Percentiles rank a stretch among this genome's conserved stretches.
phyloP scores from a whole-genome alignment of 2,888 invertebrate species.

The Disparrhopalites patrizii region DNA sequence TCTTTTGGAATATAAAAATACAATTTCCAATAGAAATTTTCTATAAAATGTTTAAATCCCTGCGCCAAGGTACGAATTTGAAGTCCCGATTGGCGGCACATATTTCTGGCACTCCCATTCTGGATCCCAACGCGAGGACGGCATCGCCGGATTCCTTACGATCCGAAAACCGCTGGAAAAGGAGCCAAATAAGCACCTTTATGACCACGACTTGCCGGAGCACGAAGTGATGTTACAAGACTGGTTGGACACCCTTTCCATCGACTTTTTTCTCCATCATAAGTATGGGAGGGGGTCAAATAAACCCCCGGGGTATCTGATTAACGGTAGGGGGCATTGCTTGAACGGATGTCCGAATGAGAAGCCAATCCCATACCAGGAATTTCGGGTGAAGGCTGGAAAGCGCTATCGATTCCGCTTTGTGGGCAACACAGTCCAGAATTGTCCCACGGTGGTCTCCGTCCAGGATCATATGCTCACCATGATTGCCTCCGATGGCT shows the following conservation, averaged over 20 bases:
- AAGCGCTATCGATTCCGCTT: slow-evolving; percentile 73
- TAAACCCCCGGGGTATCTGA: too few species aligned
- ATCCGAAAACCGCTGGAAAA: slow-evolving; percentile 71
- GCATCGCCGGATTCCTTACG: slow-evolving; percentile 56
- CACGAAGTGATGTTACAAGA: slow-evolving; percentile 71
- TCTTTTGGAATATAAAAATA: too few species aligned
- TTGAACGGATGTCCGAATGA: too few species aligned
- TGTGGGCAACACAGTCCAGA: slow-evolving; percentile 80
- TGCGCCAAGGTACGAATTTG: neutral
- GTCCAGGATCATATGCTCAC: slow-evolving; percentile 75
- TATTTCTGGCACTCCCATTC: slow-evolving; percentile 10
- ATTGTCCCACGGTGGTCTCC: slow-evolving; percentile 79
- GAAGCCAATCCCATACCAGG: slow-evolving; percentile 40
- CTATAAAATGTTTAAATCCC: too few species aligned
- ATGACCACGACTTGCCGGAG: slow-evolving; percentile 72
- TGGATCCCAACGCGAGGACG: neutral
- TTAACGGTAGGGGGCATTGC: slow-evolving; percentile 81
- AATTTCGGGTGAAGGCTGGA: slow-evolving; percentile 52
- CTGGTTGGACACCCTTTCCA: slow-evolving; percentile 86
- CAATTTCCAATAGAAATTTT: too few species aligned
- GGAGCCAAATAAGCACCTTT: slow-evolving; percentile 65
- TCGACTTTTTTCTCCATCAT: too few species aligned
- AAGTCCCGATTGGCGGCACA: neutral
- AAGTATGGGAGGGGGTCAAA: too few species aligned
- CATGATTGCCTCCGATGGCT: slow-evolving; percentile 74